Evolutionary conservation across 2,113 vertebrate genomes (phyloP).

Genomic region (Struthidea cinerea): DNA sequence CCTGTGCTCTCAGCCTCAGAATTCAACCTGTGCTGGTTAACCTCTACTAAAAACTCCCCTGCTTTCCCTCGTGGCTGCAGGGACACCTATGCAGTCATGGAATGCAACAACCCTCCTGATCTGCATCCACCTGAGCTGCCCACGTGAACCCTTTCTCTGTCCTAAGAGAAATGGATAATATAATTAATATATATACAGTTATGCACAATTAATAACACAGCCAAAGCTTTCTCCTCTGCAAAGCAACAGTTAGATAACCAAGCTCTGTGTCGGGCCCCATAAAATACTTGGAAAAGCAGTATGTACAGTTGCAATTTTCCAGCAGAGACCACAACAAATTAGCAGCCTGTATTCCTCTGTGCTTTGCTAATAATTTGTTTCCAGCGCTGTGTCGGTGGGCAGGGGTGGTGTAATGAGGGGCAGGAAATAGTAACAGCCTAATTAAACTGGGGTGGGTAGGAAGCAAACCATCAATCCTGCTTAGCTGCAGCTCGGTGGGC

Average conservation of each 20-base stretch:
- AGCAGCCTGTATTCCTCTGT: conserved; percentile 7
- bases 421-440: conserved; percentile 8
- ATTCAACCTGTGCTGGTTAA: neutral
- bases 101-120: neutral
- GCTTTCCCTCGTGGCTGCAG: neutral
- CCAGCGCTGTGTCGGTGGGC: neutral
- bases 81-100: neutral
- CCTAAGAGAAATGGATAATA: neutral
- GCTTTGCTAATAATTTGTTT: conserved; percentile 19
- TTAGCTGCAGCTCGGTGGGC: neutral
- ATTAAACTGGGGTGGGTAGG: conserved; percentile 6
- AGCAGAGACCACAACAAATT: conserved; percentile 40
- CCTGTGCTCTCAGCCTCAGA: neutral
- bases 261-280: neutral
- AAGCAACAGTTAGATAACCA: neutral
- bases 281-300: neutral
- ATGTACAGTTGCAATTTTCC: neutral
- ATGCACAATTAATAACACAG: neutral
- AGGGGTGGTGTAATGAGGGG: neutral
- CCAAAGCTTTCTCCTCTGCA: neutral
- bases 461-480: conserved; percentile 1
- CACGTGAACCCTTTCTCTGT: neutral
- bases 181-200: neutral
- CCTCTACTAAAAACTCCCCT: neutral
- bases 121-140: neutral